Percentiles rank a stretch among this genome's conserved stretches.
Evolutionary conservation across 2,113 vertebrate genomes (phyloP).

Genomic region (Rhodinocichla rosea): DNA sequence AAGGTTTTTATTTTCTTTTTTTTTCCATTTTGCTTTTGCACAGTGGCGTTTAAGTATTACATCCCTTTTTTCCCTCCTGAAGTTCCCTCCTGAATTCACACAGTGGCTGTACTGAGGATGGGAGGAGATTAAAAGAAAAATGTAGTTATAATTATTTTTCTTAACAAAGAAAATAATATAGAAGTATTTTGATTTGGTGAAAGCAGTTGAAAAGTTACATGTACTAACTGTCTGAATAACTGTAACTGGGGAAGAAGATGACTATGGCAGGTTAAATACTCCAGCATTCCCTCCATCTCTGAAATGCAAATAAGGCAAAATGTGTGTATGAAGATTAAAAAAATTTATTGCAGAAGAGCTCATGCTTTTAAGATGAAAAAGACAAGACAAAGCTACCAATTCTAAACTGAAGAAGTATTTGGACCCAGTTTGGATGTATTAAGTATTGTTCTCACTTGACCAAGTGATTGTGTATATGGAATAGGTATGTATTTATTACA

Average conservation of each 20-base stretch:
- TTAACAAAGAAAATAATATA: not conserved
- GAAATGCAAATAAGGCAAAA: constrained; percentile 27
- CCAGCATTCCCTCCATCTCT: not conserved
- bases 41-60: not conserved
- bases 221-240: not conserved
- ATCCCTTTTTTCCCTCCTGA: not conserved
- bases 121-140: not conserved
- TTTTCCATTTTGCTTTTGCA: not conserved
- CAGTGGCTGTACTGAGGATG: not conserved
- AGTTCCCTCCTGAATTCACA: not conserved
- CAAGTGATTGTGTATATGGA: not conserved
- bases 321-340: not conserved
- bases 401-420: not conserved
- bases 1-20: not conserved
- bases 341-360: not conserved
- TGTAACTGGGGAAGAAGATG: not conserved
- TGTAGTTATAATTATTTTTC: not conserved
- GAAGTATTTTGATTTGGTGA: not conserved
- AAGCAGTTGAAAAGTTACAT: not conserved
- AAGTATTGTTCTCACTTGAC: not conserved
- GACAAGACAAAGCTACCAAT: not conserved
- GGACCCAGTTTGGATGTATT: not conserved
- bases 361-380: not conserved
- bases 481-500: not conserved
- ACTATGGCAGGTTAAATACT: not conserved